Percentiles rank a stretch among this genome's conserved stretches.
phyloP scores from a whole-genome alignment of 2,113 vertebrate species.

The Brachypodius melanocephalos region DNA sequence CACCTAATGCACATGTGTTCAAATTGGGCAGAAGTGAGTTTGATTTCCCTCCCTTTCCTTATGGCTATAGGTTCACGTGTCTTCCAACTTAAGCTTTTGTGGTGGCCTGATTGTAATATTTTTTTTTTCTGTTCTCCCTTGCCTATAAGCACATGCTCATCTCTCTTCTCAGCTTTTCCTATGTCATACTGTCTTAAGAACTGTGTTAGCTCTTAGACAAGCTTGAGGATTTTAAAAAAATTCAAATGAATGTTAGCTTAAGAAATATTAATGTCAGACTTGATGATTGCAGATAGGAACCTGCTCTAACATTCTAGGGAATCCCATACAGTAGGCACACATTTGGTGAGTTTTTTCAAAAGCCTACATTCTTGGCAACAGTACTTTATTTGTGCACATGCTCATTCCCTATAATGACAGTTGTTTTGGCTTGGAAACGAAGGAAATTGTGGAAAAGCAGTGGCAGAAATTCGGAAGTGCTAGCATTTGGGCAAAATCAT shows the following conservation, averaged over 20 bases:
- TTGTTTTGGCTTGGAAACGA: background rate
- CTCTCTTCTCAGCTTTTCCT: background rate
- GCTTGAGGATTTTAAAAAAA: background rate
- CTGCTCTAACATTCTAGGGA: background rate
- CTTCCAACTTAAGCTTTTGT: background rate
- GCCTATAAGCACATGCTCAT: background rate
- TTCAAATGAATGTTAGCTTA: background rate
- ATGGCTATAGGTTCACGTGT: rapidly evolving
- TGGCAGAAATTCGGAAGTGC: background rate
- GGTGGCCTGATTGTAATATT: background rate
- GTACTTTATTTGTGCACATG: background rate
- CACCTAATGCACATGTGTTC: background rate
- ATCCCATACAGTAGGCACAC: rapidly evolving
- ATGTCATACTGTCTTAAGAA: background rate
- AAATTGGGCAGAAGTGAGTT: background rate
- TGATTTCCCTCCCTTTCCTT: background rate
- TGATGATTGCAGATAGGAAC: rapidly evolving
- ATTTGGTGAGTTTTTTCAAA: background rate
- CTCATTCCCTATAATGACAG: background rate
- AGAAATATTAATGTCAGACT: background rate
- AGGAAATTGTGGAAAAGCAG: background rate
- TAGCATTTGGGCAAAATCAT: background rate
- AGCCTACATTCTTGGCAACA: background rate
- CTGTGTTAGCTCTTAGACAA: background rate
- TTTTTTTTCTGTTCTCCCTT: background rate